These are phyloP conservation scores for Ectobius pallidus DNA, from an alignment of 2,888 invertebrate species.

Conservation along the genomic window DNA sequence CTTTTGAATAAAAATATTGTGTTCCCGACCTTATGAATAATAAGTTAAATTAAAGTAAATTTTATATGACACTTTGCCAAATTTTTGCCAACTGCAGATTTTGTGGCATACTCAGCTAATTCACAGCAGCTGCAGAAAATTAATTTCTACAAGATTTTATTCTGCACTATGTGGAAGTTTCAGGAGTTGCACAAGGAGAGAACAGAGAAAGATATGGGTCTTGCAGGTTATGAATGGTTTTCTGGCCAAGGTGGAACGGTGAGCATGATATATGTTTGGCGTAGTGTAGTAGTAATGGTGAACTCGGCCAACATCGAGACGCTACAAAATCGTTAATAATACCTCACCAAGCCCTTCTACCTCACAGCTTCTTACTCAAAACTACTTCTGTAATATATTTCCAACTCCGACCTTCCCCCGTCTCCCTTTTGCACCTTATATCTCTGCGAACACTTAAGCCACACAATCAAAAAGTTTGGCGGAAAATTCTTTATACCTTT, in stretches of 20 bases:
- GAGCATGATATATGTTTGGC: conserved; percentile 16
- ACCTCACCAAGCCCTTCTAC: background rate
- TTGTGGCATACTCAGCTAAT: no score
- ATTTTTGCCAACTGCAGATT: no score
- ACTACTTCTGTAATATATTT: conserved; percentile 18
- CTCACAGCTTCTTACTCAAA: background rate
- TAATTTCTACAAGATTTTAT: background rate
- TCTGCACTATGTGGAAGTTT: conserved; percentile 8
- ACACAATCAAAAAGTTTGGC: background rate
- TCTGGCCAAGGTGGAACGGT: conserved; percentile 5
- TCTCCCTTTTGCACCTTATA: background rate
- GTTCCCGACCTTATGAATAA: no score
- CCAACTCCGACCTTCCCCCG: background rate
- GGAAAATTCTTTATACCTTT: no score
- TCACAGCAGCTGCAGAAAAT: no score
- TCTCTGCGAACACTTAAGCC: background rate
- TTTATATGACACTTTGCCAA: no score
- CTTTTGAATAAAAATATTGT: no score
- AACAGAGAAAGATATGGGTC: conserved; percentile 26
- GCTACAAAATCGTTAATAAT: conserved; percentile 5
- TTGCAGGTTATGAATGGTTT: conserved; percentile 19
- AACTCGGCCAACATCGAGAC: background rate
- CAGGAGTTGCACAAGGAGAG: background rate
- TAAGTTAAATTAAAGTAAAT: no score
- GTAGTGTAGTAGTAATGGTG: background rate